Evolutionary conservation across 2,888 invertebrate genomes (phyloP), one percentile per base, ranked within the genome.

Genomic region (Drosophila neotestacea): DNA sequence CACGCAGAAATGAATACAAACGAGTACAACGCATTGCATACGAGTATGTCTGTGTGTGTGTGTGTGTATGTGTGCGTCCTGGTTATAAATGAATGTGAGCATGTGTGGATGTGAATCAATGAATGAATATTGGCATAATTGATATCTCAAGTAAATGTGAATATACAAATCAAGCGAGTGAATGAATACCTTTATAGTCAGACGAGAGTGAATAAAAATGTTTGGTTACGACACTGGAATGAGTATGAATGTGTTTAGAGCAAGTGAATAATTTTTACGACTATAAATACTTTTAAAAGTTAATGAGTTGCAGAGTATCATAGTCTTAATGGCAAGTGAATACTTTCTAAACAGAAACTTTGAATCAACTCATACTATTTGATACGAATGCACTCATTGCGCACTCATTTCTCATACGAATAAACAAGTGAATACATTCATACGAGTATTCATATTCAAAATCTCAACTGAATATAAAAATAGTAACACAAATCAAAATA

Each of bases 1-100:
- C 84, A 70, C 81, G 78, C 69, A 73, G 86, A 79, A 77, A 74
- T 79, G 83, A 79, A 82, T 79, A 77, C 62, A 67, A 70, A 59
- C 65, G 68, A 68, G 60, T 39, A 48, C 46, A 48, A 68, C 54
- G 51, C 64, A 52, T 54, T 55, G 46, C 39, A 51, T 30, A 34
- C 46, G 47, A 11, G 11, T 30, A 16, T 32, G 16, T 16, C 11
- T 11, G 48, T 11, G 52, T 44, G 44, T 1, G 9, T 32, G 11
- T 59, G 36, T 42, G 6, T 59, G 39, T 46, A 22, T 47, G 11
- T 38, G 22, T 34, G 47, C 27, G 11, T 5, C 47, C 47, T 34
- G 39, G 39, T 13, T 59, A 22, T 10, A 51, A 30, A 39, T 56
- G 60, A 28, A 47, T 51, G 34, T 52, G 32, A 48, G 42, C 72